These are phyloP conservation scores for Rallus crepitans DNA, from an alignment of 2,797 vertebrate genomes.

Conservation along the genomic window DNA sequence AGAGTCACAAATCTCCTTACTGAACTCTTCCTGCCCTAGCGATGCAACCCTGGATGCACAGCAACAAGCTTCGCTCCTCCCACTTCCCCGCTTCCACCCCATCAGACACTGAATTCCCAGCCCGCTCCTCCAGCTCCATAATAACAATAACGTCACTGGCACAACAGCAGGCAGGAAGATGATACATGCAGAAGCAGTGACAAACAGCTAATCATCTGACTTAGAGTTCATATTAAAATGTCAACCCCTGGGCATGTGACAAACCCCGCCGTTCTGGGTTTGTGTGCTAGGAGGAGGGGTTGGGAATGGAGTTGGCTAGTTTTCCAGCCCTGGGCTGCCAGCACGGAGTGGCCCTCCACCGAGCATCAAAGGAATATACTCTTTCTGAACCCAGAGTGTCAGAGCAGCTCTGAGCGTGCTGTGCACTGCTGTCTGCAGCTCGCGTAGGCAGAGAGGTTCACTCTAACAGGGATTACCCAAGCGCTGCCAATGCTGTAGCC, in stretches of 20 bases:
- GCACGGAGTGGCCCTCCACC: background rate
- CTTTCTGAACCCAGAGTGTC: background rate
- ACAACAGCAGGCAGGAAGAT: constrained; percentile 40
- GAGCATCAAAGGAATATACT: background rate
- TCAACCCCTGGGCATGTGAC: constrained; percentile 31
- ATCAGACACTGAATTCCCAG: background rate
- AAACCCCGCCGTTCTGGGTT: background rate
- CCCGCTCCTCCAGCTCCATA: background rate
- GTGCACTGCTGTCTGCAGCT: background rate
- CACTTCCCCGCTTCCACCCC: background rate
- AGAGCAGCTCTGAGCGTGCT: background rate
- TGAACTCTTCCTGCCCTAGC: background rate
- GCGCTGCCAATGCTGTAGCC: background rate
- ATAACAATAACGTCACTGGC: background rate
- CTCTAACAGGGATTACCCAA: background rate
- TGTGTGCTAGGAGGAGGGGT: background rate
- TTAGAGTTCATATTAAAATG: background rate
- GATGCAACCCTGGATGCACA: background rate
- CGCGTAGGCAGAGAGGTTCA: background rate
- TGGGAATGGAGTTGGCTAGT: background rate
- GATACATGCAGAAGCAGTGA: constrained; percentile 1
- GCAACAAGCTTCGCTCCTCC: background rate
- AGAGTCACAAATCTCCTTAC: background rate
- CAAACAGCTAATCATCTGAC: constrained; percentile 46
- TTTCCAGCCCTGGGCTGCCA: background rate